phyloP scores from a whole-genome alignment of 2,888 invertebrate genomes.

The Limnephilus auricula region DNA sequence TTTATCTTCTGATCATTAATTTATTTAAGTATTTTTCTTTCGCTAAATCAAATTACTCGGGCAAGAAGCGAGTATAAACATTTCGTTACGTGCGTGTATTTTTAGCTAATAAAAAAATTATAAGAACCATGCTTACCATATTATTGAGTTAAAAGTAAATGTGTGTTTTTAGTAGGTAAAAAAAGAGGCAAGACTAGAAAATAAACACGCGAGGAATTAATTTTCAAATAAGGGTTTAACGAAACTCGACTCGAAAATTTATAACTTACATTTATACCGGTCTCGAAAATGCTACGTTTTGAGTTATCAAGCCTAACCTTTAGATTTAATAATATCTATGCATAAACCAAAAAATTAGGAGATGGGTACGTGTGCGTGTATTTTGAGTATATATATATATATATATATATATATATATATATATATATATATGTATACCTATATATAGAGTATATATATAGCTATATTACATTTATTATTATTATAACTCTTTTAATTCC shows the following conservation, averaged over 20 bases:
- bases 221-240: neutral
- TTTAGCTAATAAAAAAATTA: neutral
- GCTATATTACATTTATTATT: too few relatives aligned
- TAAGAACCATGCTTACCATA: neutral
- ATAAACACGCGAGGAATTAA: neutral
- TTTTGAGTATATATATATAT: too few relatives aligned
- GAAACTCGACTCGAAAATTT: neutral
- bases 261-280: neutral
- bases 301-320: neutral
- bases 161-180: neutral
- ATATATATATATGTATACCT: too few relatives aligned
- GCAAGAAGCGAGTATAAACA: neutral
- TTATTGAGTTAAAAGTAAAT: neutral
- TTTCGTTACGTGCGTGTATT: neutral
- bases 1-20: too few relatives aligned
- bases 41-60: neutral
- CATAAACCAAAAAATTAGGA: neutral
- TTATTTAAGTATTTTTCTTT: neutral
- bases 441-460: too few relatives aligned
- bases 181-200: neutral
- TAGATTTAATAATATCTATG: too few relatives aligned
- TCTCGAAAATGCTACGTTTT: neutral
- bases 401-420: too few relatives aligned
- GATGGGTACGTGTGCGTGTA: too few relatives aligned
- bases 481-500: too few relatives aligned